Evolutionary conservation across 2,113 vertebrate species (phyloP).

Genomic region (Aphyosemion australe): DNA sequence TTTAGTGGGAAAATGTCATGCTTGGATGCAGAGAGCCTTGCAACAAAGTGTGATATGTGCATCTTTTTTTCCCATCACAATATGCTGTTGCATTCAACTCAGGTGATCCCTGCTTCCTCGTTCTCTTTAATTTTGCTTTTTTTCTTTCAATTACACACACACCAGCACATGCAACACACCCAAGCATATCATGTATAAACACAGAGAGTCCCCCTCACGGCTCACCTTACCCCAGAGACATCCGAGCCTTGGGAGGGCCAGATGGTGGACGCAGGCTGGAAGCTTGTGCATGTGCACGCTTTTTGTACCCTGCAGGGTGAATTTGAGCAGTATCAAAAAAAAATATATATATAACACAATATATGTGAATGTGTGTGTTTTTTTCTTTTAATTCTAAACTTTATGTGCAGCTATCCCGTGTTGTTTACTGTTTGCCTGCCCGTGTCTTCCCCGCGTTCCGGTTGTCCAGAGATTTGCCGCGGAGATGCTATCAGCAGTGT

Average conservation of each 20-base stretch:
- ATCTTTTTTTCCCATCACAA: conserved; percentile 7
- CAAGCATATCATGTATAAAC: conserved; percentile 9
- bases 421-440: conserved; percentile 14
- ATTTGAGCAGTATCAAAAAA: conserved; percentile 25
- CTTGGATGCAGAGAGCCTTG: not conserved
- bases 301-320: conserved; percentile 42
- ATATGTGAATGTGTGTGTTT: not conserved
- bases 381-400: conserved; percentile 9
- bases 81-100: conserved; percentile 8
- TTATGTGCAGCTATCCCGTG: not conserved
- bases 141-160: conserved; percentile 3
- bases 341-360: not conserved
- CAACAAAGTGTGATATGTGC: conserved; percentile 10
- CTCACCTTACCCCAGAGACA: conserved; percentile 74
- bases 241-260: conserved; percentile 70
- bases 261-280: conserved; percentile 73
- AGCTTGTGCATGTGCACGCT: conserved; percentile 51
- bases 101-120: conserved; percentile 5
- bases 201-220: conserved; percentile 43
- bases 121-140: not conserved
- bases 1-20: conserved; percentile 1
- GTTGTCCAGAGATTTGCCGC: conserved; percentile 44
- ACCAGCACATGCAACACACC: conserved; percentile 21
- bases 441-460: conserved; percentile 28
- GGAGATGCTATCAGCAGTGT: conserved; percentile 62